Conservation (phyloP, 2,888 invertebrate species). For the Cryptops parisi region DNA sequence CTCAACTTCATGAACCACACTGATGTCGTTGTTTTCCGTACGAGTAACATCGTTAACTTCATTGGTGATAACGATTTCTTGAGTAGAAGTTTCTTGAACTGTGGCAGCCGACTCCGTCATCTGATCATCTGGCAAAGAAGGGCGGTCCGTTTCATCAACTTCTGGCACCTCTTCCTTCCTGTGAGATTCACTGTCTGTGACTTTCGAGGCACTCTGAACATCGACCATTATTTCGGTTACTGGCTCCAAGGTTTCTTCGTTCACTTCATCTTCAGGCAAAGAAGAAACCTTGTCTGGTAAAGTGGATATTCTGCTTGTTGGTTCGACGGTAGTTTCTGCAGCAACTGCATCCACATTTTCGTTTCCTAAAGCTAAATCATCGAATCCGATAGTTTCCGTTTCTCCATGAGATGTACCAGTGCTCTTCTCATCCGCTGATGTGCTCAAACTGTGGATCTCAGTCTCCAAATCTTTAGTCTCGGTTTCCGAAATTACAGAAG, state of each 20-base stretch:
- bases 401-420: conserved; percentile 5
- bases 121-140: too few relatives aligned
- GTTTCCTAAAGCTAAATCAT: too few relatives aligned
- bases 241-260: background rate
- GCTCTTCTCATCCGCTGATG: background rate
- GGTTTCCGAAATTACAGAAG: conserved; percentile 4
- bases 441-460: background rate
- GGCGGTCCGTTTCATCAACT: too few relatives aligned
- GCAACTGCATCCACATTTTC: background rate
- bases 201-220: background rate
- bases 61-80: too few relatives aligned
- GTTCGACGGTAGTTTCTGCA: conserved; percentile 3
- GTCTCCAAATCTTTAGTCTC: background rate
- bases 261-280: background rate
- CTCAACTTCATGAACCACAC: too few relatives aligned
- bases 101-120: too few relatives aligned
- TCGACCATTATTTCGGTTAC: background rate
- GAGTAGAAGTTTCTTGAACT: too few relatives aligned
- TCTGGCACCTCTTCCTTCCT: too few relatives aligned
- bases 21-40: too few relatives aligned
- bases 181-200: background rate
- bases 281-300: too few relatives aligned
- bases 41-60: too few relatives aligned
- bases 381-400: background rate
- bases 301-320: too few relatives aligned